Percentiles rank a stretch among this genome's conserved stretches.
Conservation (phyloP, 1,140 invertebrate genomes). For the Meloidogyne chitwoodi region DNA sequence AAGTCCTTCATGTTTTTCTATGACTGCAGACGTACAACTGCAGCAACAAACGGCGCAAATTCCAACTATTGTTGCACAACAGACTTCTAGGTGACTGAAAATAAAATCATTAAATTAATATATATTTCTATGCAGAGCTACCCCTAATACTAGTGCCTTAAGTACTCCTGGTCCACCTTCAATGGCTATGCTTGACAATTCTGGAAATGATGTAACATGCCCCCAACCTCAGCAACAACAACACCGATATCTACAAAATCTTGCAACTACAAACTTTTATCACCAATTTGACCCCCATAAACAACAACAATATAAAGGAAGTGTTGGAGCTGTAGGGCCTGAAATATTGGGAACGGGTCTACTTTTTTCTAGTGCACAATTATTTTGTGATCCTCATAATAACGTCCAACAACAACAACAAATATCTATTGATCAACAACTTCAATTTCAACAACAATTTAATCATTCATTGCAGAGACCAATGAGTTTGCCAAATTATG, state of each 20-base stretch:
- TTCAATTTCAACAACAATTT: constrained; percentile 9
- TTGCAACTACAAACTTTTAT: not conserved
- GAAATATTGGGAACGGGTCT: constrained; percentile 4
- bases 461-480: constrained; percentile 18
- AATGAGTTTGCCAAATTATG: constrained; percentile 31
- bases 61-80: not conserved
- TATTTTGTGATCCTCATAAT: not conserved
- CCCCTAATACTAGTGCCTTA: not conserved
- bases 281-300: not conserved
- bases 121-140: not conserved
- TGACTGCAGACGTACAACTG: not conserved
- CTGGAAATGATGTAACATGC: not conserved
- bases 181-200: not conserved
- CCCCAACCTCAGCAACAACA: not conserved
- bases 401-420: not conserved
- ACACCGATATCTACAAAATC: not conserved
- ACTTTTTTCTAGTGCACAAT: constrained; percentile 8
- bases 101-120: not conserved
- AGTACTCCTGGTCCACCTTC: constrained; percentile 23
- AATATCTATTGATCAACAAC: constrained; percentile 2
- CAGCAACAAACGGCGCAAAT: constrained; percentile 17
- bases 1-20: constrained; percentile 11
- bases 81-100: not conserved
- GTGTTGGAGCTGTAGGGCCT: not conserved
- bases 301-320: constrained; percentile 5